Evolutionary conservation across 2,797 vertebrate genomes (phyloP).

Genomic region (Diglossa cyanea): DNA sequence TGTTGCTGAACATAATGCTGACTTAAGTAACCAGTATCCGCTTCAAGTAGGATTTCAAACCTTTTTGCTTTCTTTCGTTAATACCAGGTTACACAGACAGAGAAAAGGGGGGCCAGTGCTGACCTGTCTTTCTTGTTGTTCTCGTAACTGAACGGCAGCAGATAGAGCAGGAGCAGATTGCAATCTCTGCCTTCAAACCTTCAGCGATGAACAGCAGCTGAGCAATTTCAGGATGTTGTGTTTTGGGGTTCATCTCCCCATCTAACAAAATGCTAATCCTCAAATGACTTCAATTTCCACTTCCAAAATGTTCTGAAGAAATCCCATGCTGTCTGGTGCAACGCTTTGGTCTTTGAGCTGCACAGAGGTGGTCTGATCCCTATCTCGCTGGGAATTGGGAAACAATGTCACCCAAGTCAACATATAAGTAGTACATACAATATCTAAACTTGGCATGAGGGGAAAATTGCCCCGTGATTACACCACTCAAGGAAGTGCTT

Average conservation of each 20-base stretch:
- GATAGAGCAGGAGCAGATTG: slow-evolving; percentile 7
- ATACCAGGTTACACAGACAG: slow-evolving; percentile 62
- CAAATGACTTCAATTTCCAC: slow-evolving; percentile 66
- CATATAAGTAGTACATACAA: slow-evolving; percentile 20
- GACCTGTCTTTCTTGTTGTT: slow-evolving; percentile 49
- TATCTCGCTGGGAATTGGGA: slow-evolving; percentile 51
- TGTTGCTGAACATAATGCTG: slow-evolving; percentile 63
- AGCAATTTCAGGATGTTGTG: slow-evolving; percentile 49
- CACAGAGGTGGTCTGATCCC: slow-evolving; percentile 53
- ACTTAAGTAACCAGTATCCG: slow-evolving; percentile 66
- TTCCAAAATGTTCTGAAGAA: slow-evolving; percentile 44
- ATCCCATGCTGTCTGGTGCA: slow-evolving; percentile 28
- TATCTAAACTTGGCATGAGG: slow-evolving; percentile 49
- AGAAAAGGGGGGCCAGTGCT: slow-evolving; percentile 57
- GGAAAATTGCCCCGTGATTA: slow-evolving; percentile 61
- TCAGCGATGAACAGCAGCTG: slow-evolving; percentile 10
- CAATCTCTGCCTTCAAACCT: slow-evolving; percentile 47
- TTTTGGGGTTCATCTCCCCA: slow-evolving; percentile 56
- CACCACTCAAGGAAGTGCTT: slow-evolving; percentile 64
- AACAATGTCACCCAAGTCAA: slow-evolving; percentile 65
- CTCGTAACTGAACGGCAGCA: background rate
- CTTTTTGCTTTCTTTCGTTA: slow-evolving; percentile 65
- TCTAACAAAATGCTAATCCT: slow-evolving; percentile 56
- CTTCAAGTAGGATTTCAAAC: slow-evolving; percentile 65
- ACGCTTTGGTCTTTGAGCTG: slow-evolving; percentile 28